These are phyloP conservation scores for Bettongia penicillata DNA, from an alignment of 2,113 vertebrate genomes.

Conservation along the genomic window DNA sequence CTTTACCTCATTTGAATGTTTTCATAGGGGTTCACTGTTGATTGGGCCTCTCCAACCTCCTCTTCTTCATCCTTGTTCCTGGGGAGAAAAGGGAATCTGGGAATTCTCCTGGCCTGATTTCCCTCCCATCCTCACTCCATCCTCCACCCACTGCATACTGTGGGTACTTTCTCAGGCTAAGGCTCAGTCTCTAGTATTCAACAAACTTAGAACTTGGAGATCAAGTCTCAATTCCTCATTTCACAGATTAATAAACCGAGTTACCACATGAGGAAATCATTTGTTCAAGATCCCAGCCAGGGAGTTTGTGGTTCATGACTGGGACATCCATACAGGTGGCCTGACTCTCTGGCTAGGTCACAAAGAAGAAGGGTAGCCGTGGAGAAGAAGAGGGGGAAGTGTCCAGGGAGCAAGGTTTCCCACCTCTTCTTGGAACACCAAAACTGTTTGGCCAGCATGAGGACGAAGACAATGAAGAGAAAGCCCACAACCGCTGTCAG, in stretches of 20 bases:
- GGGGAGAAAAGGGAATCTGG: background rate
- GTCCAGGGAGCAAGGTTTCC: background rate
- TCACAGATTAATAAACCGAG: background rate
- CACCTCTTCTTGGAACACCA: slow-evolving; percentile 81
- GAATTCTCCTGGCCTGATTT: background rate
- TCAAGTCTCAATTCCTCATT: background rate
- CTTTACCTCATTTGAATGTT: slow-evolving; percentile 19
- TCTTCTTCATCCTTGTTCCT: slow-evolving; percentile 62
- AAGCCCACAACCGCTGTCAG: slow-evolving; percentile 88
- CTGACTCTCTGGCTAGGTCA: background rate
- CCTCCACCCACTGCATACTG: background rate
- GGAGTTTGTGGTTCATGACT: background rate
- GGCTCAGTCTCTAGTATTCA: background rate
- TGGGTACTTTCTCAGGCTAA: background rate
- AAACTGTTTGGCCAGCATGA: slow-evolving; percentile 84
- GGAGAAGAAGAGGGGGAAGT: background rate
- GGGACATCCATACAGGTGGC: background rate
- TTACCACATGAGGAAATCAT: background rate
- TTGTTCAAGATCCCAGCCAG: background rate
- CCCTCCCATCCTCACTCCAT: background rate
- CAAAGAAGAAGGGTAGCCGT: background rate
- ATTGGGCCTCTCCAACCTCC: background rate
- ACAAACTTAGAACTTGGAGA: background rate
- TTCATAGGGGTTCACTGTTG: fast-evolving
- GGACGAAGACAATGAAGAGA: slow-evolving; percentile 88